Percentiles rank a stretch among this genome's conserved stretches.
These are phyloP conservation scores for Patiria pectinifera DNA, from an alignment of 53 echinoderm and acorn worm genomes.

Conservation along the genomic window DNA sequence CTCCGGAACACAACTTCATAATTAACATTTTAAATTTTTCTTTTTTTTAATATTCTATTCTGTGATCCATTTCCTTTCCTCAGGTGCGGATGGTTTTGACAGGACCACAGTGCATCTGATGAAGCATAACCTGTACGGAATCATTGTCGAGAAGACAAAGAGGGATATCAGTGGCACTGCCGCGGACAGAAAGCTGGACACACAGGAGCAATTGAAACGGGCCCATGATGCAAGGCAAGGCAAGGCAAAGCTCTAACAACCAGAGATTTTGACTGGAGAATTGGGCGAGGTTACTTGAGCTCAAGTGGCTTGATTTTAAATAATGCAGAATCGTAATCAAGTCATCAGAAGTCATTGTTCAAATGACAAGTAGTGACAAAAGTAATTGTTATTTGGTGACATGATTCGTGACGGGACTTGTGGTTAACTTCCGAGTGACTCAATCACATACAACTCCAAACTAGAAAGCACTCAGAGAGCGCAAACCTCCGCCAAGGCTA, in stretches of 20 bases:
- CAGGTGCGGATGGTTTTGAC: constrained; percentile 64
- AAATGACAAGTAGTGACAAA: too few species aligned
- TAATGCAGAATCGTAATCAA: too few species aligned
- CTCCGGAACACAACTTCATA: too few species aligned
- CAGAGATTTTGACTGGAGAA: neutral
- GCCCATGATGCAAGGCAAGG: neutral
- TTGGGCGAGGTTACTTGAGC: neutral
- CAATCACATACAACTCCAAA: too few species aligned
- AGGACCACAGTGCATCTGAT: constrained; percentile 48
- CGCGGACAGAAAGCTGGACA: neutral
- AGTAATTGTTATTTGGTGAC: too few species aligned
- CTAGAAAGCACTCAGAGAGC: too few species aligned
- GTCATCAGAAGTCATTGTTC: too few species aligned
- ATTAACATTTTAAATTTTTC: too few species aligned
- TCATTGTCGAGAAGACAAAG: neutral
- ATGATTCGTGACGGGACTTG: too few species aligned
- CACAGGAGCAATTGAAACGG: neutral
- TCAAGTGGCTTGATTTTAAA: too few species aligned
- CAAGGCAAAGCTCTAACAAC: neutral
- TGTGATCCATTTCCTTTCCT: neutral
- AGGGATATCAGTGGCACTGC: neutral
- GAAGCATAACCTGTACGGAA: constrained; percentile 66
- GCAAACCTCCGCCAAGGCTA: too few species aligned
- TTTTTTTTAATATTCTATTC: neutral
- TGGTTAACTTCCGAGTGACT: too few species aligned